phyloP scores from a whole-genome alignment of 1,140 invertebrate genomes.

The Eumaeus atala region DNA sequence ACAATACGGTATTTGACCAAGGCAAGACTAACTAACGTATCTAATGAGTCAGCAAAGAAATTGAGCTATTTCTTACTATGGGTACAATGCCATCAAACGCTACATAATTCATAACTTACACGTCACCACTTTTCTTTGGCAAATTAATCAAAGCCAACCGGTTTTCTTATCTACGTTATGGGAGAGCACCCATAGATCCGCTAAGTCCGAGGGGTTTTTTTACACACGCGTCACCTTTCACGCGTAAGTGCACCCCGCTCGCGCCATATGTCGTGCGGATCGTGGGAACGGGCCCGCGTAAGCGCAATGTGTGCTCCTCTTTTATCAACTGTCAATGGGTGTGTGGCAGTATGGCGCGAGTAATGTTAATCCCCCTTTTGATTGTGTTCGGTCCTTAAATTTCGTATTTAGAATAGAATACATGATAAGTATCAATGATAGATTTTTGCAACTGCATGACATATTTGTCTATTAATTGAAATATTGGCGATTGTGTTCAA shows the following conservation, averaged over 20 bases:
- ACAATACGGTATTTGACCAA: no score
- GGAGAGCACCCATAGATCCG: conserved; percentile 48
- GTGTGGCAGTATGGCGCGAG: conserved; percentile 16
- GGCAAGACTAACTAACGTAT: no score
- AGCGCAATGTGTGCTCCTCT: conserved; percentile 59
- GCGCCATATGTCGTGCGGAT: conserved; percentile 69
- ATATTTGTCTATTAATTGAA: no score
- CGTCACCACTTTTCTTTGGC: neutral
- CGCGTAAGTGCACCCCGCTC: conserved; percentile 55
- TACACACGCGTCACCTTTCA: conserved; percentile 64
- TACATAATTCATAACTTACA: neutral
- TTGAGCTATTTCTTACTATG: no score
- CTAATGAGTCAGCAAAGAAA: no score
- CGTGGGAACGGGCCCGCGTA: conserved; percentile 59
- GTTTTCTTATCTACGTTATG: conserved; percentile 13
- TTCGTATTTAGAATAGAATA: neutral
- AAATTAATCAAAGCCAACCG: conserved; percentile 11
- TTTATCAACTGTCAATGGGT: conserved; percentile 47
- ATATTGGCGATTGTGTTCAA: no score
- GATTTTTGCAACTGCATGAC: no score
- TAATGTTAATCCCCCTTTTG: conserved; percentile 26
- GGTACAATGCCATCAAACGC: no score
- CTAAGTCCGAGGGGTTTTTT: conserved; percentile 58
- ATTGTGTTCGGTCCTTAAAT: conserved; percentile 36
- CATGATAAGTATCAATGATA: no score